Conservation (phyloP, 2,888 invertebrate genomes). For the Trichopoda pennipes region DNA sequence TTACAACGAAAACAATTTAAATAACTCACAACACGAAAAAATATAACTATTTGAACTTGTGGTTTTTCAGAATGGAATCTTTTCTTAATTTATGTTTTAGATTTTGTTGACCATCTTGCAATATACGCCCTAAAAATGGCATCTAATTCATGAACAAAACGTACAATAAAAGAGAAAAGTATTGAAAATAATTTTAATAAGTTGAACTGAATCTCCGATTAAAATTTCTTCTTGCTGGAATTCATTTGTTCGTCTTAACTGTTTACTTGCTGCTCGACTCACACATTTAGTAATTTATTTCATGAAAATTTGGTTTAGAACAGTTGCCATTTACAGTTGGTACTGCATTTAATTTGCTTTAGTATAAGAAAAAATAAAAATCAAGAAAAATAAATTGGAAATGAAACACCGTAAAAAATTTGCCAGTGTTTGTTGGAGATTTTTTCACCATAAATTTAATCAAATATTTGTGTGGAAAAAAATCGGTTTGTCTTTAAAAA, state of each 20-base stretch:
- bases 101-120: slow-evolving; percentile 27
- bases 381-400: slow-evolving; percentile 13
- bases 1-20: neutral
- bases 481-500: no score
- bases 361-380: slow-evolving; percentile 32
- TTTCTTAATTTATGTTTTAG: neutral
- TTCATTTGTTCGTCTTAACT: slow-evolving; percentile 19
- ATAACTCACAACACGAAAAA: neutral
- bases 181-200: slow-evolving; percentile 26
- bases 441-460: no score
- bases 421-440: no score
- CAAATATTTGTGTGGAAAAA: no score
- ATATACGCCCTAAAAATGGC: slow-evolving; percentile 26
- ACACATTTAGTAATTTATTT: slow-evolving; percentile 24
- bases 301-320: slow-evolving; percentile 18
- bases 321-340: slow-evolving; percentile 49
- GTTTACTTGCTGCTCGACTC: slow-evolving; percentile 16
- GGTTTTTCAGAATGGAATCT: no score
- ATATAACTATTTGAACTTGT: no score
- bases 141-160: slow-evolving; percentile 20
- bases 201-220: neutral
- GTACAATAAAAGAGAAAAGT: neutral
- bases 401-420: slow-evolving; percentile 17
- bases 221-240: slow-evolving; percentile 24
- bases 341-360: slow-evolving; percentile 59